Conservation (phyloP, 1,140 invertebrate genomes). For the Listronotus oregonensis region DNA sequence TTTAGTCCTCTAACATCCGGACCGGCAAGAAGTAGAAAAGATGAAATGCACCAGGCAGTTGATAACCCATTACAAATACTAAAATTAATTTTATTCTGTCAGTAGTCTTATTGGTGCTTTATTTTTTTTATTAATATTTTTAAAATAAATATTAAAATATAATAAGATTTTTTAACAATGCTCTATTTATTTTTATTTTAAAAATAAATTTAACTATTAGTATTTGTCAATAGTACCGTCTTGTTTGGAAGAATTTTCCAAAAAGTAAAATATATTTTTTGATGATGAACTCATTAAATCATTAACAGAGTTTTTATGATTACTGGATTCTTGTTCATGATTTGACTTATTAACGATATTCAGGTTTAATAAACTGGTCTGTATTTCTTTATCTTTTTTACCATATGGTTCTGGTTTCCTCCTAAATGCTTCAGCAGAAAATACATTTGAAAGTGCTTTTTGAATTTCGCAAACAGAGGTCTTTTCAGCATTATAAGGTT, state of each 20-base stretch:
- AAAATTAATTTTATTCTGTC: no score
- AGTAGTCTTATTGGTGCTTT: no score
- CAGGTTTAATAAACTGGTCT: not conserved
- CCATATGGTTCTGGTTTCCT: constrained; percentile 1
- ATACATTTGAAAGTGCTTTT: constrained; percentile 1
- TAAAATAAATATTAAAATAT: no score
- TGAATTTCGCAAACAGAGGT: not conserved
- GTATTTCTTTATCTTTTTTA: not conserved
- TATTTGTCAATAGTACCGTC: no score
- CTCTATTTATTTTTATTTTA: no score
- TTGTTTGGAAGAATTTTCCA: not conserved
- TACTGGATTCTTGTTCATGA: not conserved
- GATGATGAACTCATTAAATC: not conserved
- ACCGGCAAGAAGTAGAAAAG: no score
- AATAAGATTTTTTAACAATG: no score
- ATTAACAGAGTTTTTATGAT: not conserved
- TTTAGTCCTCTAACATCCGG: no score
- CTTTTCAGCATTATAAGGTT: not conserved
- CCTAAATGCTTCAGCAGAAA: not conserved
- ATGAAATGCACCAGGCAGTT: no score
- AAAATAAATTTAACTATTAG: no score
- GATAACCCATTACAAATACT: no score
- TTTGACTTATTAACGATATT: not conserved
- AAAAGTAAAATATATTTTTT: constrained; percentile 14
- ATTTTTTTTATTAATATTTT: no score